These are phyloP conservation scores for Heliothis subflexa DNA, from an alignment of 1,140 invertebrate species.

Conservation along the genomic window DNA sequence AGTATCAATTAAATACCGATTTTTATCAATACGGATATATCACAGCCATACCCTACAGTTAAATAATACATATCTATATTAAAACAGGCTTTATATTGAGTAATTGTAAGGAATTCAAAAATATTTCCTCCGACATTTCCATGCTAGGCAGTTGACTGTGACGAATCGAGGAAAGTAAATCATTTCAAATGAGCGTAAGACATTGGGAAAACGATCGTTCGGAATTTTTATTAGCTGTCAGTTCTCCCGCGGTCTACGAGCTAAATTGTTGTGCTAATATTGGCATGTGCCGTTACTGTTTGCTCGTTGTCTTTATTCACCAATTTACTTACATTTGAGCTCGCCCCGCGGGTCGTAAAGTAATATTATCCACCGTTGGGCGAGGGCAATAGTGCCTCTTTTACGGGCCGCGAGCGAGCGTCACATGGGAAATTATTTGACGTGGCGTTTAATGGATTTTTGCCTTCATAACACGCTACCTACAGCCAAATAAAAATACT, in stretches of 20 bases:
- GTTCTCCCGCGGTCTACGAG: neutral
- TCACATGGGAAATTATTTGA: slow-evolving; percentile 86
- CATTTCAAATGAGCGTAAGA: slow-evolving; percentile 34
- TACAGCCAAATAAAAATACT: slow-evolving; percentile 79
- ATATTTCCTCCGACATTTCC: slow-evolving; percentile 14
- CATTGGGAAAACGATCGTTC: slow-evolving; percentile 22
- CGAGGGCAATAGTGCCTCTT: slow-evolving; percentile 83
- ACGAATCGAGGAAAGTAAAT: slow-evolving; percentile 26
- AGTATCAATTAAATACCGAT: slow-evolving; percentile 20
- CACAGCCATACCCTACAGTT: neutral
- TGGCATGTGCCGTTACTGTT: slow-evolving; percentile 55
- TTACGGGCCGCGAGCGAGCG: slow-evolving; percentile 83
- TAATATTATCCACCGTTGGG: slow-evolving; percentile 84
- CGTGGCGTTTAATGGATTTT: slow-evolving; percentile 85
- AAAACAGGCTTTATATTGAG: neutral
- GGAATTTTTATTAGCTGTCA: slow-evolving; percentile 35
- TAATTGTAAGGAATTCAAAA: neutral
- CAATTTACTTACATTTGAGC: slow-evolving; percentile 84
- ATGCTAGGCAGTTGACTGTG: slow-evolving; percentile 11
- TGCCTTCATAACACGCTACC: slow-evolving; percentile 84
- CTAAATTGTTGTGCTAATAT: slow-evolving; percentile 50
- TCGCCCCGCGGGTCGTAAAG: slow-evolving; percentile 81
- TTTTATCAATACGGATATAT: slow-evolving; percentile 5
- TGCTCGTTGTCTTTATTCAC: slow-evolving; percentile 78
- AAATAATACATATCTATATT: neutral